Evolutionary conservation across 1,140 invertebrate species (phyloP), one percentile per base, ranked within the genome.

Genomic region (Nylanderia fulva): DNA sequence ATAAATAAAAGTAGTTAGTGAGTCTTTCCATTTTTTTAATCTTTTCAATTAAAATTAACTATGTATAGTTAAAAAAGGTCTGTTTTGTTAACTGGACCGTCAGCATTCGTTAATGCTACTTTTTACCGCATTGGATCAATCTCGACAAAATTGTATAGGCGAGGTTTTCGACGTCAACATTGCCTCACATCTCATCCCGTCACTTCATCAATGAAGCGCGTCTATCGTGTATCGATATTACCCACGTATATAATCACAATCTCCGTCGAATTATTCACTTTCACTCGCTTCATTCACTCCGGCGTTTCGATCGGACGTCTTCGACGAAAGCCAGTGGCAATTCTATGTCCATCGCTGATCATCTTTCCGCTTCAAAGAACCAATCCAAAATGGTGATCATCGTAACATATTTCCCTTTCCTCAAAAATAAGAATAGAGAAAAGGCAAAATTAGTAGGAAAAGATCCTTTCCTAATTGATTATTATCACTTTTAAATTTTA

Each of bases 211-310:
- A 82, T 82, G 77, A 82, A 82, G 77, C 77, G 77, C 66, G 66
- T 82, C 77, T 82, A 82, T 82, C 77, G 77, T 58, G 66, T 82
- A 82, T 82, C 77, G 66, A 39, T 48, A 82, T 82, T 82, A 82
- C 77, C 77, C 77, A 80, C 77, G 66, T 82, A 72, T 72, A 82
- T 82, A 82, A 82, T 82, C 77, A 72, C 77, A 82, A 80, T 80
- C 77, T 42, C 77, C 66, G 48, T 82, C 77, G 77, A 82, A 52
- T 82, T 82, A 82, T 82, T 82, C 66, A 82, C 77, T 82, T 82
- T 82, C 77, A 82, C 77, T 72, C 77, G 77, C n/a, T 82, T 82
- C 77, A 82, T 82, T 82, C 77, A 82, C 66, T 82, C 77, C 66
- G 54, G 77, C 45, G 76, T 36, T 33, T 48, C 9, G 24, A 60